A percentile compares a stretch with the other conserved stretches of the same genome.
These are phyloP conservation scores for Phrynocephalus vlangalii DNA, from an alignment of 2,797 vertebrate species.

Conservation along the genomic window DNA sequence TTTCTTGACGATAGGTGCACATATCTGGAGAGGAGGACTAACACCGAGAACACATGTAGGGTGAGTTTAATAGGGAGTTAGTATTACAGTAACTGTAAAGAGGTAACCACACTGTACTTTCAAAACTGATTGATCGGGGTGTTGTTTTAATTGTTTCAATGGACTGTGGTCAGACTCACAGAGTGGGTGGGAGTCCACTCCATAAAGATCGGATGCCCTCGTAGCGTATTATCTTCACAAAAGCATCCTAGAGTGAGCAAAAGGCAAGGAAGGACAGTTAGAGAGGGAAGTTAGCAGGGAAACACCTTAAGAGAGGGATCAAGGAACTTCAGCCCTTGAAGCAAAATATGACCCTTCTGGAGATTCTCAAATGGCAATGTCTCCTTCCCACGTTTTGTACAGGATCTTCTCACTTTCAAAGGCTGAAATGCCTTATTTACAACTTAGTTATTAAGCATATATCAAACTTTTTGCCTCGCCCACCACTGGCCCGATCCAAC, in stretches of 20 bases:
- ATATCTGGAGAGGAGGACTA: not conserved
- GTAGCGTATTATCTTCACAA: conserved; percentile 92
- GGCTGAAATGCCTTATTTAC: too few species aligned
- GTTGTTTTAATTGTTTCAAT: not conserved
- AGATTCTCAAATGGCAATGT: too few species aligned
- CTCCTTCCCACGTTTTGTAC: too few species aligned
- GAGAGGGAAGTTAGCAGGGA: not conserved
- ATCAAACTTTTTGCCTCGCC: too few species aligned
- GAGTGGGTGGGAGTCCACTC: conserved; percentile 94
- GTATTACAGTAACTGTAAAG: not conserved
- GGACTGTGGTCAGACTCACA: conserved; percentile 83
- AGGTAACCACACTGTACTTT: not conserved
- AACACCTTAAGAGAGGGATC: not conserved
- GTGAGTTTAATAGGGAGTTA: not conserved
- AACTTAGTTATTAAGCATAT: too few species aligned
- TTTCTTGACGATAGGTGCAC: not conserved
- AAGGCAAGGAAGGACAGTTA: not conserved
- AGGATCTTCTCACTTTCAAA: too few species aligned
- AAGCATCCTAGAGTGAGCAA: conserved; percentile 86
- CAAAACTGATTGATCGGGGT: not conserved
- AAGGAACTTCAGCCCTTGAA: too few species aligned
- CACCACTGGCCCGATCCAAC: too few species aligned
- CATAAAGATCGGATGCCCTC: conserved; percentile 93
- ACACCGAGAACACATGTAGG: not conserved
- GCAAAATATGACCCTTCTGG: too few species aligned